Percentiles rank a stretch among this genome's conserved stretches.
Evolutionary conservation across 2,113 vertebrate genomes (phyloP).

Genomic region (Podarcis muralis): DNA sequence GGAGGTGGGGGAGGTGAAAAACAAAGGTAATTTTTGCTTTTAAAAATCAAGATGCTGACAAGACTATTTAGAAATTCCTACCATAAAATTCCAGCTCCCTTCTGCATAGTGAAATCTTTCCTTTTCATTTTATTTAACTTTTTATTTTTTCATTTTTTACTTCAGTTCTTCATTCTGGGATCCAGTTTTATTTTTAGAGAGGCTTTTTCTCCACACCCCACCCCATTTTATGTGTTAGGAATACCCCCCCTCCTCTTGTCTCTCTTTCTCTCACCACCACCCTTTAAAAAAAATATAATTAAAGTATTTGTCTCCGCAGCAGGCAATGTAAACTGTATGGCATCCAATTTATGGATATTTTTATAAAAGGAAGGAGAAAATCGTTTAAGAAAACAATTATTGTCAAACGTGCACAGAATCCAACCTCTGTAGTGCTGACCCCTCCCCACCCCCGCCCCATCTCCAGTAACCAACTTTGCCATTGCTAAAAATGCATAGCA

Average conservation of each 20-base stretch:
- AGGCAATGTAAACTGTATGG: constrained; percentile 71
- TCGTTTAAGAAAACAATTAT: constrained; percentile 73
- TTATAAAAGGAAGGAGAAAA: constrained; percentile 54
- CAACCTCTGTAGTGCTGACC: no score
- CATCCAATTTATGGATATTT: constrained; percentile 65
- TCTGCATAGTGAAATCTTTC: background rate
- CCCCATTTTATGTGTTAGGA: background rate
- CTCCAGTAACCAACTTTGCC: background rate
- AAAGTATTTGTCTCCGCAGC: constrained; percentile 70
- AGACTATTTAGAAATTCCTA: background rate
- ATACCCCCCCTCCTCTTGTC: no score
- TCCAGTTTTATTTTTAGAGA: constrained; percentile 39
- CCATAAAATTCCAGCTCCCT: no score
- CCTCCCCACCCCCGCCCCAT: background rate
- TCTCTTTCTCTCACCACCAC: background rate
- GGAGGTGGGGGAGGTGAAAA: no score
- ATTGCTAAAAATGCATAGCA: background rate
- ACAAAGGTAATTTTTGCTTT: no score
- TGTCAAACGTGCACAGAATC: constrained; percentile 59
- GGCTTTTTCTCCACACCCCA: background rate
- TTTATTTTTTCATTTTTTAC: background rate
- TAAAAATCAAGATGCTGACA: no score
- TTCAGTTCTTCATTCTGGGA: background rate
- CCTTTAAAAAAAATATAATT: constrained; percentile 37
- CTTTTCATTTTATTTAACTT: background rate